These are phyloP conservation scores for Nymphicus hollandicus DNA, from an alignment of 2,113 vertebrate genomes.

Conservation along the genomic window DNA sequence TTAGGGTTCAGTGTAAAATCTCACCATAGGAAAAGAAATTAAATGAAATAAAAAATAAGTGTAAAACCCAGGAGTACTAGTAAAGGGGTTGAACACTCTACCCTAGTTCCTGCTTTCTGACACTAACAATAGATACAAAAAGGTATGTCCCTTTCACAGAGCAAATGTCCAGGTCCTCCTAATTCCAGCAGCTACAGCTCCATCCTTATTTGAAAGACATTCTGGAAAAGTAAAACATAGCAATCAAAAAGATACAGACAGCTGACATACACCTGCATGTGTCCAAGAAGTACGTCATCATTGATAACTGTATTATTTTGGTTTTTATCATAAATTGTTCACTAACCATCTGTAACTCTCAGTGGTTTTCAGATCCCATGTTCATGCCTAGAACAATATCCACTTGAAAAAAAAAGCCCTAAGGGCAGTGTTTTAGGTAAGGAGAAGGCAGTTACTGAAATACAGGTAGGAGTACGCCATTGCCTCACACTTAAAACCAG, in stretches of 20 bases:
- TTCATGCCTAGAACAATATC: background rate
- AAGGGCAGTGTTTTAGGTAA: background rate
- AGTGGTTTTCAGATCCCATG: background rate
- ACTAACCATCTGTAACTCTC: background rate
- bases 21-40: constrained; percentile 34
- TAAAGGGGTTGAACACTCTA: background rate
- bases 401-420: background rate
- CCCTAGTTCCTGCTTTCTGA: background rate
- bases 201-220: background rate
- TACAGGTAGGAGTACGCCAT: background rate
- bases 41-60: constrained; percentile 33
- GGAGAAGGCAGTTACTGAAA: background rate
- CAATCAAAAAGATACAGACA: background rate
- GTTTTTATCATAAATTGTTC: background rate
- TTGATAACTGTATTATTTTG: background rate
- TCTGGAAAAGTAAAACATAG: background rate
- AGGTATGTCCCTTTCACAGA: background rate
- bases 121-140: background rate
- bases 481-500: background rate
- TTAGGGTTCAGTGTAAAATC: constrained; percentile 51
- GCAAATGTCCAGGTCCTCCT: background rate
- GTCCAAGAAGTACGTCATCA: background rate
- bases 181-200: background rate
- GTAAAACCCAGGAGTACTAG: constrained; percentile 16
- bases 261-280: background rate